Evolutionary conservation across 2,113 vertebrate genomes (phyloP).

Genomic region (Picathartes gymnocephalus): DNA sequence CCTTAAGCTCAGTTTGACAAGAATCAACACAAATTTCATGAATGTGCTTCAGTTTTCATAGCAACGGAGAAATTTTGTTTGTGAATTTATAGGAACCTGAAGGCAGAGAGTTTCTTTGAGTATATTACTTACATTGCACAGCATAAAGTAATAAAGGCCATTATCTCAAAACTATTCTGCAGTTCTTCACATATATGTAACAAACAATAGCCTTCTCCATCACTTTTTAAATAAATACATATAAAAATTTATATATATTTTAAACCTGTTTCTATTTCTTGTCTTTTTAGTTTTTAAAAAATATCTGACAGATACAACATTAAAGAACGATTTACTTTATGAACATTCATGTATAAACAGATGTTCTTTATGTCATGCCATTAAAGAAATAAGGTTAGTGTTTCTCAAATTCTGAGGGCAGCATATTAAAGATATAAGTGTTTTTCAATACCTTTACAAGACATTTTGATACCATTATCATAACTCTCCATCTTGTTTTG

Average conservation of each 20-base stretch:
- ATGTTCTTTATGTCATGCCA: neutral
- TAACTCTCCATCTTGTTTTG: neutral
- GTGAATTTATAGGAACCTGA: neutral
- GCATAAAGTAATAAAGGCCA: neutral
- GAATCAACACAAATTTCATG: neutral
- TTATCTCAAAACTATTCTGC: neutral
- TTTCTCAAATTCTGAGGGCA: neutral
- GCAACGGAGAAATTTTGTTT: neutral
- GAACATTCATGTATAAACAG: neutral
- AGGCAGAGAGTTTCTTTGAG: neutral
- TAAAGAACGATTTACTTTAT: neutral
- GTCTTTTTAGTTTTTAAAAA: neutral
- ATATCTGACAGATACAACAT: neutral
- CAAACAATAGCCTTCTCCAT: neutral
- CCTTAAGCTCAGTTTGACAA: neutral
- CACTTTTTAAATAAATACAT: neutral
- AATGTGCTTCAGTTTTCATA: neutral
- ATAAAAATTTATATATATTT: neutral
- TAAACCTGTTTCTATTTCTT: neutral
- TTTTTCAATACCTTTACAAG: neutral
- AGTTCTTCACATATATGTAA: neutral
- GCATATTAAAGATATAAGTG: neutral
- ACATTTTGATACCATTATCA: neutral
- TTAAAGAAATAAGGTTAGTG: neutral
- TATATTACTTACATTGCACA: neutral